Evolutionary conservation across 2,113 vertebrate species (phyloP).

Genomic region (Tamias sibiricus): DNA sequence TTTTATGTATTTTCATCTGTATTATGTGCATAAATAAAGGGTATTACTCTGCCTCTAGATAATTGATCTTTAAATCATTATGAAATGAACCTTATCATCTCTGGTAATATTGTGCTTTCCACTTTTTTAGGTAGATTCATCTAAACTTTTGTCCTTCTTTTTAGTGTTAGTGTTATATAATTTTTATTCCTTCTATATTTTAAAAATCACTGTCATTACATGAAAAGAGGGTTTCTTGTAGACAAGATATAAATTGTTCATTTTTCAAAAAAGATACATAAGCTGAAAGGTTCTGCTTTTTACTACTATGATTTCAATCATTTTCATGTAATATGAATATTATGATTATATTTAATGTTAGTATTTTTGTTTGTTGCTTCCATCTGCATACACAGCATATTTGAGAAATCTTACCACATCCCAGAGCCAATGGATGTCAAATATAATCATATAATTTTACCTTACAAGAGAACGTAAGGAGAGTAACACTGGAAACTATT

Average conservation of each 20-base stretch:
- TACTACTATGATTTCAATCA: not conserved
- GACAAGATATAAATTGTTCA: not conserved
- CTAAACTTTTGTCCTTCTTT: not conserved
- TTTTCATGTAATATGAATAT: not conserved
- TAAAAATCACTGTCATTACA: not conserved
- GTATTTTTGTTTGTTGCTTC: not conserved
- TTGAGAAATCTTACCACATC: not conserved
- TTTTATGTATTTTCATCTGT: not conserved
- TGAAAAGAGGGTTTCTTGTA: not conserved
- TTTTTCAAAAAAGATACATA: not conserved
- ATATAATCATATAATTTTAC: not conserved
- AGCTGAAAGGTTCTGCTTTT: not conserved
- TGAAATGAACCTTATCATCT: not conserved
- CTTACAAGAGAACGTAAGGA: not conserved
- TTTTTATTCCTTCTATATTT: not conserved
- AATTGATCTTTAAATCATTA: not conserved
- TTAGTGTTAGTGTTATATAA: not conserved
- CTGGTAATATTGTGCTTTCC: not conserved
- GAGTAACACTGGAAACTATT: not conserved
- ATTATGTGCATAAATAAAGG: not conserved
- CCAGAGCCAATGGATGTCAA: not conserved
- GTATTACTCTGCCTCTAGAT: not conserved
- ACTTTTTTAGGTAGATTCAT: not conserved
- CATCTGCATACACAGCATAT: too few species aligned
- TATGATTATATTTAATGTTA: not conserved